These are phyloP conservation scores for Brevimyrus niger DNA, from an alignment of 2,113 vertebrate genomes.

Conservation along the genomic window DNA sequence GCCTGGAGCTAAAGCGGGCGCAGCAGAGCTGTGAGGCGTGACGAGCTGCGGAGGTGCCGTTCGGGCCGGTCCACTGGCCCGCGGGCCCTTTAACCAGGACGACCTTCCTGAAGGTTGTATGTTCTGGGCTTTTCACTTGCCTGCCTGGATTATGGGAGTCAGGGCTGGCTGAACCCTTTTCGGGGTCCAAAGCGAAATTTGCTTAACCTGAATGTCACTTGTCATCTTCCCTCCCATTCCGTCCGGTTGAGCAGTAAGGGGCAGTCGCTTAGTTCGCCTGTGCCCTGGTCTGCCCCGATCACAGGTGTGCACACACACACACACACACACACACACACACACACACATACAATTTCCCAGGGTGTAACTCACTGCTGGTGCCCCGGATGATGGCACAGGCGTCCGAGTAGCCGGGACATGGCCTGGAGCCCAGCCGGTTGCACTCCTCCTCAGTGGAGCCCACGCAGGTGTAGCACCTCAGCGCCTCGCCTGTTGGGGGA, in stretches of 20 bases:
- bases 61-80: background rate
- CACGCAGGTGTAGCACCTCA: conserved; percentile 77
- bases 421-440: conserved; percentile 74
- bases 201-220: background rate
- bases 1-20: background rate
- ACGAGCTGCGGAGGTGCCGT: background rate
- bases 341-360: background rate
- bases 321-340: background rate
- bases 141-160: background rate
- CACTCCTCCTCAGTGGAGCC: conserved; percentile 77
- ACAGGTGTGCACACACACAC: background rate
- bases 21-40: background rate
- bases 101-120: background rate
- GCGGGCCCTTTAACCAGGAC: background rate
- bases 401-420: conserved; percentile 72
- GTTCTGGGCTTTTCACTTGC: background rate
- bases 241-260: background rate
- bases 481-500: conserved; percentile 58
- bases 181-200: background rate
- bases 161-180: background rate
- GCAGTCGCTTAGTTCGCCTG: background rate
- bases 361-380: conserved; percentile 70
- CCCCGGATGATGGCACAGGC: conserved; percentile 72
- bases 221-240: background rate
- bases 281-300: background rate